Base-by-base conservation (phyloP, 2,113 vertebrate species). In the Platichthys stellatus region DNA sequence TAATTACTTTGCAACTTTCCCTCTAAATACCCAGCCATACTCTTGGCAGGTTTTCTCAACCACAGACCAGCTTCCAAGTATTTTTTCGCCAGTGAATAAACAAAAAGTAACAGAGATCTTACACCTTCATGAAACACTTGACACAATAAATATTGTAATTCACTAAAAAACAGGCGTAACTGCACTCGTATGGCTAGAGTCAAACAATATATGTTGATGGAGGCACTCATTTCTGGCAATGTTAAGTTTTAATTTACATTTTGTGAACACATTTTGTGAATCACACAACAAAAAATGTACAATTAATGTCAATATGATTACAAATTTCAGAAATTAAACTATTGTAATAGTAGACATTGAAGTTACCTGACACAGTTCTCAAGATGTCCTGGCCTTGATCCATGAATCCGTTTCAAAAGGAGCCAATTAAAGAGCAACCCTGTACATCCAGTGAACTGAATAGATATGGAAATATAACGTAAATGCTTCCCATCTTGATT, bases 1-100 rank as follows among this genome's bases (percentile, higher is more conserved):
- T 92, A 92, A 92, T 94, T 94, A 92, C 85, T 54, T 45, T 80
- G 78, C 69, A 85, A 78, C 82, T 88, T 76, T 84, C 85, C 83
- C 80, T 85, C 38, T 80, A 79, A 86, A 89, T 81, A 80, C 66
- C 80, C 73, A 62, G 76, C 83, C 82, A 88, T 76, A 72, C 54
- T 81, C 72, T 89, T 89, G 87, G 91, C 83, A 84, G 76, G 21
- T 73, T 78, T 54, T 67, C 31, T 80, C 53, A 58, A 59, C 86
- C 89, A 72, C 84, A 88, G 76, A 81, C 76, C 74, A 87, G 74
- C 61, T 72, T 64, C 51, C 28, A 79, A 84, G 56, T 70, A 86
- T 87, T 87, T 87, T 87, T 86, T 43, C 59, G 76, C 62, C 43
- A 68, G 74, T 51, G 47, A 74, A 72, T 69, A 77, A 68, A 80